phyloP scores from a whole-genome alignment of 2,888 invertebrate species.

The Eupithecia subumbrata region DNA sequence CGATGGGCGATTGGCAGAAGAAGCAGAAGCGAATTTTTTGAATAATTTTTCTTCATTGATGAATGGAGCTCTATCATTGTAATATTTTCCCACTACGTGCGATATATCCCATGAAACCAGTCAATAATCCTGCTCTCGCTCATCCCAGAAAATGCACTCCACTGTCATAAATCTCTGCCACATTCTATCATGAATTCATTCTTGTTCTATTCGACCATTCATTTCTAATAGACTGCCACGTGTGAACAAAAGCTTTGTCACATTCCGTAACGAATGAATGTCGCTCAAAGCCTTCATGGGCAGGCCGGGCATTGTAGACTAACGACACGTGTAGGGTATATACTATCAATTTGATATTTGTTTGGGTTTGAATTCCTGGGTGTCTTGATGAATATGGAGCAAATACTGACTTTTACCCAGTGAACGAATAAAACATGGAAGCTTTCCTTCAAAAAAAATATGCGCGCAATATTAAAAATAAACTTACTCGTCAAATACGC shows the following conservation, averaged over 20 bases:
- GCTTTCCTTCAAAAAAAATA: too few species aligned
- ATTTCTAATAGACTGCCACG: not conserved
- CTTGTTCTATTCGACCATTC: not conserved
- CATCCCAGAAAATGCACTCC: not conserved
- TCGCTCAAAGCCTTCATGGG: not conserved
- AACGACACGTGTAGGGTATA: not conserved
- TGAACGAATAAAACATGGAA: too few species aligned
- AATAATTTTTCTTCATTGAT: not conserved
- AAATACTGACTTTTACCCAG: not conserved
- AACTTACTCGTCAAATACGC: too few species aligned
- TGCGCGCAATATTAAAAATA: too few species aligned
- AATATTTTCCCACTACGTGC: not conserved
- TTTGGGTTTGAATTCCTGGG: not conserved
- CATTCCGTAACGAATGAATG: not conserved
- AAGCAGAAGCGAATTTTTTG: not conserved
- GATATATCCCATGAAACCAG: not conserved
- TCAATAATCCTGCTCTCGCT: not conserved
- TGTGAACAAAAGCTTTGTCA: constrained; percentile 7
- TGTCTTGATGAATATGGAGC: not conserved
- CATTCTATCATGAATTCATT: not conserved
- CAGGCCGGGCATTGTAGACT: not conserved
- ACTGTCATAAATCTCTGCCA: not conserved
- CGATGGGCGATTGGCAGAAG: not conserved
- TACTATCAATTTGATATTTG: not conserved
- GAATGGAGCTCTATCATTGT: not conserved